Conservation (phyloP, 2,888 invertebrate genomes). For the Plagiodera versicolora region DNA sequence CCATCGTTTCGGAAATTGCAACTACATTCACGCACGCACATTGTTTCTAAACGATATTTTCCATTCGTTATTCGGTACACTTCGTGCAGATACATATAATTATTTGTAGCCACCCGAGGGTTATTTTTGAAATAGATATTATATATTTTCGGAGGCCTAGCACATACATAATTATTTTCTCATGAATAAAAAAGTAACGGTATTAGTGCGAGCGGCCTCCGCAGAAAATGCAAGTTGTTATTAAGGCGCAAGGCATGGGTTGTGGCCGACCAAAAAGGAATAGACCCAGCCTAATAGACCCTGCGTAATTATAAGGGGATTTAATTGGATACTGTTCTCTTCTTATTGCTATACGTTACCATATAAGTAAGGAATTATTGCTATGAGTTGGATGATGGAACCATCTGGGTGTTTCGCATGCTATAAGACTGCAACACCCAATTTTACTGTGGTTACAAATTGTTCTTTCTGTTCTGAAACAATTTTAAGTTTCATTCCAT, state of each 20-base stretch:
- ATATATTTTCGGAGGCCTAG: not conserved
- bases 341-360: not conserved
- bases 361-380: not conserved
- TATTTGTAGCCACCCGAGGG: not conserved
- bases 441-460: too few relatives aligned
- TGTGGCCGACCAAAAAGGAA: not conserved
- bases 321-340: slow-evolving; percentile 1
- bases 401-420: not conserved
- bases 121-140: not conserved
- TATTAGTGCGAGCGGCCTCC: not conserved
- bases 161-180: not conserved
- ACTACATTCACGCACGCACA: not conserved
- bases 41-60: not conserved
- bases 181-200: slow-evolving; percentile 1
- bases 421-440: too few relatives aligned
- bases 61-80: not conserved
- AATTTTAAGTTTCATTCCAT: too few relatives aligned
- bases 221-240: not conserved
- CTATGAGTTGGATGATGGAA: not conserved
- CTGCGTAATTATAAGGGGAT: not conserved
- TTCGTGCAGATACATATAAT: not conserved
- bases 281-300: not conserved
- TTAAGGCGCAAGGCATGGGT: not conserved
- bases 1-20: too few relatives aligned
- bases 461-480: too few relatives aligned